Base-by-base conservation (phyloP, 2,113 vertebrate species). In the Ammodramus savannarum region DNA sequence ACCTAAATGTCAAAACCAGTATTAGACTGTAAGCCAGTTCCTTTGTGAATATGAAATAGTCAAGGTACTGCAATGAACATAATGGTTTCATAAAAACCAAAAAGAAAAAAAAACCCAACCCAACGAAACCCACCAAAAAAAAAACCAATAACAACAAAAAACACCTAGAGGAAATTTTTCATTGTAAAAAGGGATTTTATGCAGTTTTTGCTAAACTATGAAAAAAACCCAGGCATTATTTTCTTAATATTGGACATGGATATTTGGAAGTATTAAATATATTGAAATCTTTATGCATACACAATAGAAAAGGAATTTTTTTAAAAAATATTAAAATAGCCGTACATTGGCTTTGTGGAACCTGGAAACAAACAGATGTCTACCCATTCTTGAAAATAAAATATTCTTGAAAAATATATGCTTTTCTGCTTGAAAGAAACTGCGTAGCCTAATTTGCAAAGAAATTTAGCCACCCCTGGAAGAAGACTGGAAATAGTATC, bases 31-130 rank as follows among this genome's bases (percentile, higher is more conserved):
- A 77, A 77, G 58, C 19, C 36, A 78, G 82, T 73, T 95, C 71
- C 44, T 96, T 81, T 96, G 63, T 84, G 52, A 84, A 51, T 4
- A 43, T 31, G 36, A 79, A 91, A 84, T 90, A 94, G 52, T 85
- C 87, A 94, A 82, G 49, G 55, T 89, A 63, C 18, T 15, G 23
- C 32, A 80, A 61, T 32, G 55, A 91, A 71, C 32, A 18, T 69
- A 87, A 62, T 71, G 17, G 7, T 63, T 79, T 49, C 15, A 52
- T 57, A 58, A 77, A 84, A 82, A 26, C 1, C 7, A 8, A 16
- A 43, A 51, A 32, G 11, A 5, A 23, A 57, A 34, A 34, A 55
- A n/a, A 21, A 83, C 7, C 4, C 16, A 54, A 54, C 51, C 11
- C 51, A 54, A 54, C 5, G 3, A 54, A 32, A 32, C 52, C 18